These are phyloP conservation scores for Oryzias woworae DNA, from an alignment of 2,113 vertebrate genomes.

Conservation along the genomic window DNA sequence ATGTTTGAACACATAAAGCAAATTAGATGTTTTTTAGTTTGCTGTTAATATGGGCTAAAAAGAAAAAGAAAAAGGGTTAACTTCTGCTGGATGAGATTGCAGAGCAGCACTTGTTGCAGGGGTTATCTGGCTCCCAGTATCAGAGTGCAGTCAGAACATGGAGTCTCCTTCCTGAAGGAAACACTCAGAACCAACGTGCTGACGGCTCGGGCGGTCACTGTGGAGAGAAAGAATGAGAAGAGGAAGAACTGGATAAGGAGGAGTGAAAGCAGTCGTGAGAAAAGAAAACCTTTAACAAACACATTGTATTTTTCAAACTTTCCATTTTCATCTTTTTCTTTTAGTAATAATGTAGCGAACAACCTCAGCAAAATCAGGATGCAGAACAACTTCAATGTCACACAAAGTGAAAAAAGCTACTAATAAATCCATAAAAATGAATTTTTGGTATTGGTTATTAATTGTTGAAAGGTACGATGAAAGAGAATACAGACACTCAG, in stretches of 20 bases:
- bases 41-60: slow-evolving; percentile 38
- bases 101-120: slow-evolving; percentile 54
- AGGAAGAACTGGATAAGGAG: slow-evolving; percentile 33
- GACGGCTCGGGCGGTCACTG: slow-evolving; percentile 62
- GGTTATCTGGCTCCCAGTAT: slow-evolving; percentile 73
- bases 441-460: no score
- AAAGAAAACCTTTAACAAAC: slow-evolving; percentile 44
- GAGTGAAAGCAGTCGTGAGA: slow-evolving; percentile 21
- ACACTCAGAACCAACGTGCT: slow-evolving; percentile 52
- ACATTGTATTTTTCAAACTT: slow-evolving; percentile 2
- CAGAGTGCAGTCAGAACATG: slow-evolving; percentile 65
- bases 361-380: no score
- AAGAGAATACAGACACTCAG: no score
- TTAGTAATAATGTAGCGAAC: no score
- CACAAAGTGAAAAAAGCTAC: no score
- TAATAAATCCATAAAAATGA: no score
- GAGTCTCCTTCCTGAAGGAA: slow-evolving; percentile 67
- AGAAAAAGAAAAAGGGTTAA: slow-evolving; percentile 47
- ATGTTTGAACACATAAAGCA: not conserved
- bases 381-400: no score
- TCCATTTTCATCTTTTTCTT: no score
- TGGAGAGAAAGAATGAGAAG: slow-evolving; percentile 15
- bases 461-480: no score
- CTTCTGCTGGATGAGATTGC: slow-evolving; percentile 76
- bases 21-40: slow-evolving; percentile 4